These are phyloP conservation scores for Hemiscyllium ocellatum DNA, from an alignment of 2,113 vertebrate genomes.

Conservation along the genomic window DNA sequence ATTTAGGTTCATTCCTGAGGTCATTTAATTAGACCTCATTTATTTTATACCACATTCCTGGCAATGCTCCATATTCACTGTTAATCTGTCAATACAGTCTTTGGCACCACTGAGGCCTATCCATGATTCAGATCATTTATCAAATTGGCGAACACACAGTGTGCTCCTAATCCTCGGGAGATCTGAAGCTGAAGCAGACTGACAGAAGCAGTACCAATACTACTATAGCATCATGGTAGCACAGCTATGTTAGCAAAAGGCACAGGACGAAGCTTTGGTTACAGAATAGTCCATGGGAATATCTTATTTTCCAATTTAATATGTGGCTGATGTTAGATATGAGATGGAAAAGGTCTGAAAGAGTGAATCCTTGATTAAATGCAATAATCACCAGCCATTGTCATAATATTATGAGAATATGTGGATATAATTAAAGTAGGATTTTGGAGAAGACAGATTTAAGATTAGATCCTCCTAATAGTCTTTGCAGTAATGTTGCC, in stretches of 20 bases:
- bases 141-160: background rate
- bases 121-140: conserved; percentile 17
- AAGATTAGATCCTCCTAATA: too few relatives aligned
- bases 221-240: too few relatives aligned
- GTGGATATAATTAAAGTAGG: too few relatives aligned
- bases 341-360: too few relatives aligned
- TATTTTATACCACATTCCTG: conserved; percentile 3
- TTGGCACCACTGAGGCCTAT: background rate
- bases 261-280: background rate
- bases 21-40: conserved; percentile 34
- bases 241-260: background rate
- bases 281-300: background rate
- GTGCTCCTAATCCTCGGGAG: background rate
- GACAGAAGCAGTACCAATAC: background rate
- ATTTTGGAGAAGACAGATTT: too few relatives aligned
- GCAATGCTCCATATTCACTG: conserved; percentile 22
- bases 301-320: background rate
- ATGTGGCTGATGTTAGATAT: too few relatives aligned
- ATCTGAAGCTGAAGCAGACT: background rate
- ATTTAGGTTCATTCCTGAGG: conserved; percentile 35
- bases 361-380: too few relatives aligned
- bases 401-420: too few relatives aligned
- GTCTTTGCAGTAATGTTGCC: too few relatives aligned
- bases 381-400: too few relatives aligned
- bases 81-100: conserved; percentile 5